Base-by-base conservation (phyloP, 2,113 vertebrate genomes). In the Brachirus orientalis region DNA sequence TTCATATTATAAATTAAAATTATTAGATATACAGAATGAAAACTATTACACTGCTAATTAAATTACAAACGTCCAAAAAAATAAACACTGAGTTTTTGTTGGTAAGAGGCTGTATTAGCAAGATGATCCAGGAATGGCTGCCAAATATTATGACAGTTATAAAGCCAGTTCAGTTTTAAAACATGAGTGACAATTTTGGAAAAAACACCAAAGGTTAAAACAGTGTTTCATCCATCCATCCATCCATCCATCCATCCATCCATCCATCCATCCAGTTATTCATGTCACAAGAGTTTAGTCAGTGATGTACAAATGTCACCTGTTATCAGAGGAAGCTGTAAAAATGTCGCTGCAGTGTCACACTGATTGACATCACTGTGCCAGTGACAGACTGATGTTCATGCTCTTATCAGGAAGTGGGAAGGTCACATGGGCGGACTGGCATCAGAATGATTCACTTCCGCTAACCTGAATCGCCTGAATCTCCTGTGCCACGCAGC, bases 301-400 rank as follows among this genome's bases (percentile, higher is more conserved):
- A 33, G 14, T 0, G 10, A 6, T 47, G 65, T 51, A 48, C 40
- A 86, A 90, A 90, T 82, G 82, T 75, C 87, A 84, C 8, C 55
- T 50, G 55, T 61, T 81, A 81, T 87, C 79, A 66, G 53, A 36
- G 1, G 40, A 19, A 6, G 45, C 33, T 20, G 60, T 33, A 12
- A 22, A 86, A 85, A 75, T 60, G 63, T 40, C 54, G 8, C 16
- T 47, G 13, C 8, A 52, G 61, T 78, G 63, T 82, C 68, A 57
- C 3, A 1, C 10, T 20, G 51, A 81, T 81, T 72, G 67, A 43
- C 71, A 50, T 79, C 69, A 36, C 43, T 46, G 0, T 35, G 40
- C 51, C 28, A 28, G 43, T 59, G 64, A 62, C 1, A 59, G 28
- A 65, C 38, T 11, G 53, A 55, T 9, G 37, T 58, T 13, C 43